A percentile compares a stretch with the other conserved stretches of the same genome.
Conservation (phyloP, 2,113 vertebrate species). For the Hypanus sabinus region DNA sequence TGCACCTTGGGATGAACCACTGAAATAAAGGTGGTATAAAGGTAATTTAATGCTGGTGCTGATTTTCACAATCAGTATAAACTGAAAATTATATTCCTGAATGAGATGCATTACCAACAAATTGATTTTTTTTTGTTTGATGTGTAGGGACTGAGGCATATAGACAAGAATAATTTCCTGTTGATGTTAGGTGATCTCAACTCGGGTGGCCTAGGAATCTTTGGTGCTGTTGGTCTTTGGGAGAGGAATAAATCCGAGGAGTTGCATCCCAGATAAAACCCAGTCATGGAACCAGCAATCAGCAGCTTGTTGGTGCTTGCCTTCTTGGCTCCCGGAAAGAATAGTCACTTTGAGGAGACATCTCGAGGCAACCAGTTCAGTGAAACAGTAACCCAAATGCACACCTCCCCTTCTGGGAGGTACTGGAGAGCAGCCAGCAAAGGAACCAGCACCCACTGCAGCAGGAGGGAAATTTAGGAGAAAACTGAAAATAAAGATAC, state of each 20-base stretch:
- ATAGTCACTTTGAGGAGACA: not conserved
- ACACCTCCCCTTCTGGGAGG: slow-evolving; percentile 17
- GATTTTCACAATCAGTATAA: not conserved
- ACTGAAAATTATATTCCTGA: not conserved
- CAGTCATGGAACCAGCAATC: not conserved
- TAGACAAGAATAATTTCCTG: not conserved
- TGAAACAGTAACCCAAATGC: not conserved
- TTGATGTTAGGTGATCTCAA: slow-evolving; percentile 7
- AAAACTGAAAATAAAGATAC: not conserved
- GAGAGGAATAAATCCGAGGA: not conserved
- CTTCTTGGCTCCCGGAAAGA: not conserved
- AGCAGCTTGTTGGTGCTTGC: slow-evolving; percentile 21
- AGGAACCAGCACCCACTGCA: not conserved
- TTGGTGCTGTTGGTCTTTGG: not conserved
- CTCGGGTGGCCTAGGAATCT: slow-evolving; percentile 2
- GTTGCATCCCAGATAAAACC: slow-evolving; percentile 6
- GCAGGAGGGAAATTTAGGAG: not conserved
- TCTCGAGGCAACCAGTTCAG: not conserved
- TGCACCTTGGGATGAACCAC: not conserved
- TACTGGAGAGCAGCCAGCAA: slow-evolving; percentile 14
- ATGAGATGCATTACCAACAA: not conserved
- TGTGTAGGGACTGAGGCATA: not conserved
- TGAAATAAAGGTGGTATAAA: not conserved
- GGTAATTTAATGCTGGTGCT: not conserved
- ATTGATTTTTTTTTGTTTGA: not conserved